Conservation (phyloP, 1,140 invertebrate species). For the Cataglyphis hispanica region DNA sequence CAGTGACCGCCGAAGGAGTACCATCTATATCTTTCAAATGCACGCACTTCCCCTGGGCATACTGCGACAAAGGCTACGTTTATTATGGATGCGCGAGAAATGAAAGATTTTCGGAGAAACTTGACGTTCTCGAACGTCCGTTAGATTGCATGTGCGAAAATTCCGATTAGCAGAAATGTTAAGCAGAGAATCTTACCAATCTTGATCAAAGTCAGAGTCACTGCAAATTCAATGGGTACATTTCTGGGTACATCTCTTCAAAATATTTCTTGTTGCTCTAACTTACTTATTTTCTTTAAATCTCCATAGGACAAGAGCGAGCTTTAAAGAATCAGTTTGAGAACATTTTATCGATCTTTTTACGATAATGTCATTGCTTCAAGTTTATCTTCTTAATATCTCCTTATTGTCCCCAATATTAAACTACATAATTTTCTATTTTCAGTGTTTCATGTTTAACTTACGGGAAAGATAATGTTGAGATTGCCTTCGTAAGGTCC, state of each 20-base stretch:
- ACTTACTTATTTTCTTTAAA: background rate
- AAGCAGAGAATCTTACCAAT: background rate
- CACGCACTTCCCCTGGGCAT: slow-evolving; percentile 75
- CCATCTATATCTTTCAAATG: slow-evolving; percentile 65
- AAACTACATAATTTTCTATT: background rate
- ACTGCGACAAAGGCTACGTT: slow-evolving; percentile 66
- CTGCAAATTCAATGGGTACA: background rate
- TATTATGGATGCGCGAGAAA: slow-evolving; percentile 70
- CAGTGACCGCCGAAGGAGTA: slow-evolving; percentile 59
- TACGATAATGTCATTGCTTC: background rate
- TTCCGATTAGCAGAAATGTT: slow-evolving; percentile 1
- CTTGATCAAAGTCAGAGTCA: background rate
- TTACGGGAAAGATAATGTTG: slow-evolving; percentile 90
- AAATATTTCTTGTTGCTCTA: background rate
- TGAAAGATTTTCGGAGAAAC: slow-evolving; percentile 67
- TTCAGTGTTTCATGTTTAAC: slow-evolving; percentile 52
- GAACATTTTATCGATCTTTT: background rate
- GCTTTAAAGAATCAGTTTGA: background rate
- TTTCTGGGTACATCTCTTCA: too few species aligned
- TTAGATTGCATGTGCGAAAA: slow-evolving; percentile 70
- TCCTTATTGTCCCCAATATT: background rate
- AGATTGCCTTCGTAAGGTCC: slow-evolving; percentile 88
- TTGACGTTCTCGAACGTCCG: slow-evolving; percentile 65
- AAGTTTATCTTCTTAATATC: background rate
- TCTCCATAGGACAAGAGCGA: background rate